Evolutionary conservation across 2,888 invertebrate species (phyloP).

Genomic region (Automeris io): DNA sequence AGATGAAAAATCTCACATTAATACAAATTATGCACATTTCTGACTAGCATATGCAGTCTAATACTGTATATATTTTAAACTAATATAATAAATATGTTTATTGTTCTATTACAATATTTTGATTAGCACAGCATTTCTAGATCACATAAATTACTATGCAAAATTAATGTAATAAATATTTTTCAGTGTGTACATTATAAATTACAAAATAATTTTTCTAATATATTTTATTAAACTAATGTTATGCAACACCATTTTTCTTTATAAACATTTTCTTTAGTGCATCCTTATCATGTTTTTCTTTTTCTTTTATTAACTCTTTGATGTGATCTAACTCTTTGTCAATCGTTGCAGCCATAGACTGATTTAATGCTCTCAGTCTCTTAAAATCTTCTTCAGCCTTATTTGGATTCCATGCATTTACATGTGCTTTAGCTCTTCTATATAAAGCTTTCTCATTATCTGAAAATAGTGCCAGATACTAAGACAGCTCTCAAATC

Average conservation of each 20-base stretch:
- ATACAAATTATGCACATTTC: too few species aligned
- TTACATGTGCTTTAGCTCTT: constrained; percentile 92
- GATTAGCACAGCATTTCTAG: too few species aligned
- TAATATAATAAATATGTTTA: too few species aligned
- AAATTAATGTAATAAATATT: too few species aligned
- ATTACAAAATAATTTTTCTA: too few species aligned
- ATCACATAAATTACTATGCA: too few species aligned
- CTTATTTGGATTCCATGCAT: constrained; percentile 91
- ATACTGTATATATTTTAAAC: too few species aligned
- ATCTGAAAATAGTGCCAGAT: constrained; percentile 71
- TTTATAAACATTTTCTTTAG: constrained; percentile 80
- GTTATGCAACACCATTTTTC: background rate
- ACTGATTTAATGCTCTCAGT: constrained; percentile 82
- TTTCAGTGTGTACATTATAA: too few species aligned
- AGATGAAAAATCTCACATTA: too few species aligned
- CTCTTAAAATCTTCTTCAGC: constrained; percentile 85
- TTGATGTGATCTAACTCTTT: constrained; percentile 85
- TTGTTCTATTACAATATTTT: too few species aligned
- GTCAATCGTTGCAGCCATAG: constrained; percentile 78
- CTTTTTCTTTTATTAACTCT: constrained; percentile 80
- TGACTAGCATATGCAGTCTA: too few species aligned
- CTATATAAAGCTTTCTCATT: constrained; percentile 96
- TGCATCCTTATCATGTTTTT: constrained; percentile 82
- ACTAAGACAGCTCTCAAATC: too few species aligned
- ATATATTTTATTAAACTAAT: background rate